Evolutionary conservation across 2,888 invertebrate genomes (phyloP), one percentile per base, ranked within the genome.

Genomic region (Creontiades dilutus): DNA sequence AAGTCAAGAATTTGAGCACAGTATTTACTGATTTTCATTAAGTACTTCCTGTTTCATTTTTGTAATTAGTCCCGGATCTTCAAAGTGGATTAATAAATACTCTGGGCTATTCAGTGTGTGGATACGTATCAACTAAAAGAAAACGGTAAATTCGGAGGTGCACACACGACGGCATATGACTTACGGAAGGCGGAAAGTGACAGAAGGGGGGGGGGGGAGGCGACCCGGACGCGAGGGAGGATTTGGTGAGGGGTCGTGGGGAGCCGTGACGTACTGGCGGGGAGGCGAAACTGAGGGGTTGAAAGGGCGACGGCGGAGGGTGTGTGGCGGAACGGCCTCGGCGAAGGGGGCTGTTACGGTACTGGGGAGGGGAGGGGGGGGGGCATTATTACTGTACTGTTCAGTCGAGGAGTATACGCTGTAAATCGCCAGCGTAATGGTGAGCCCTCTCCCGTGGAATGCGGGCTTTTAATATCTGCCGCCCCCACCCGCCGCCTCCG

Each of bases 381-480:
- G 82, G 82, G 85, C 85, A 85, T 82, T 85, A 85, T 85, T 85
- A 85, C 85, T 61, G 85, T 85, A 85, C 85, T 82, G 85, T 85
- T 85, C 85, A 61, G 85, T 61, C 28, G 61, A 61, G 85, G 85
- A 85, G 85, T 85, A 76, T 86, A 86, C 86, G 86, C 86, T 86
- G 86, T 86, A 86, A 86, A 86, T 86, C 86, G 86, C 55, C 47
- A 23, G 68, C 48, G 86, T 75, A 86, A 68, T 86, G 86, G 86
- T 86, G 86, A 48, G 86, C 86, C 86, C 68, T 76, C 68, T 76
- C 76, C 86, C 76, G 86, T 55, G 86, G 86, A 86, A 86, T 86
- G 86, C 86, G 86, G 86, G 86, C 76, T 86, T 86, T 86, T 86
- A 86, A 86, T 86, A 86, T 86, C 86, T 86, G 75, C 86, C 55